phyloP scores from a whole-genome alignment of 2,888 invertebrate species.

The Metellina segmentata region DNA sequence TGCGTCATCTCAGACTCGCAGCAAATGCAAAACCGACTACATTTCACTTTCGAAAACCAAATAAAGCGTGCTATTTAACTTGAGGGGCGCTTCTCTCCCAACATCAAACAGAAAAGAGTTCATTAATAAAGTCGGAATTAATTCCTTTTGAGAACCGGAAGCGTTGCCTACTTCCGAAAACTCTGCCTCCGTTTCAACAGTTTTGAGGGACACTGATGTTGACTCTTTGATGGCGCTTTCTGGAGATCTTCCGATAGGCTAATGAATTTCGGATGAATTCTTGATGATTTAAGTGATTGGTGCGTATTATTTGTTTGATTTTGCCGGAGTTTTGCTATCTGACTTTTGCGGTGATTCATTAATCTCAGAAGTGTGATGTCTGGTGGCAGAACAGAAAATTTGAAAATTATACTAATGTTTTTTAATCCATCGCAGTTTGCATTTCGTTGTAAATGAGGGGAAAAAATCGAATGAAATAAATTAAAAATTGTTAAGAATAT shows the following conservation, averaged over 20 bases:
- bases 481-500: no score
- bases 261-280: slow-evolving; percentile 20
- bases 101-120: slow-evolving; percentile 47
- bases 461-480: no score
- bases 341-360: neutral
- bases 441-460: no score
- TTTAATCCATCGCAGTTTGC: no score
- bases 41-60: slow-evolving; percentile 56
- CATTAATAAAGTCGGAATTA: slow-evolving; percentile 53
- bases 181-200: no score
- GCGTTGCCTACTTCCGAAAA: neutral
- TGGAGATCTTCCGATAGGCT: neutral
- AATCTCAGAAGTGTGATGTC: neutral
- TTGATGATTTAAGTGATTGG: slow-evolving; percentile 34
- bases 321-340: neutral
- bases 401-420: no score
- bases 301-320: slow-evolving; percentile 33
- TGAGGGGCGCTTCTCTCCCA: neutral
- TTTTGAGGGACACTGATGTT: slow-evolving; percentile 26
- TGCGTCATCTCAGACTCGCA: no score
- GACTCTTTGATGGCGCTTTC: neutral
- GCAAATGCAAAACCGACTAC: slow-evolving; percentile 3
- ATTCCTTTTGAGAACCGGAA: slow-evolving; percentile 17
- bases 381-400: neutral
- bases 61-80: slow-evolving; percentile 68